Evolutionary conservation across 64 coral and sea anemone genomes (phyloP), one percentile per base, ranked within the genome.

Genomic region (Dendrophyllia cribrosa): DNA sequence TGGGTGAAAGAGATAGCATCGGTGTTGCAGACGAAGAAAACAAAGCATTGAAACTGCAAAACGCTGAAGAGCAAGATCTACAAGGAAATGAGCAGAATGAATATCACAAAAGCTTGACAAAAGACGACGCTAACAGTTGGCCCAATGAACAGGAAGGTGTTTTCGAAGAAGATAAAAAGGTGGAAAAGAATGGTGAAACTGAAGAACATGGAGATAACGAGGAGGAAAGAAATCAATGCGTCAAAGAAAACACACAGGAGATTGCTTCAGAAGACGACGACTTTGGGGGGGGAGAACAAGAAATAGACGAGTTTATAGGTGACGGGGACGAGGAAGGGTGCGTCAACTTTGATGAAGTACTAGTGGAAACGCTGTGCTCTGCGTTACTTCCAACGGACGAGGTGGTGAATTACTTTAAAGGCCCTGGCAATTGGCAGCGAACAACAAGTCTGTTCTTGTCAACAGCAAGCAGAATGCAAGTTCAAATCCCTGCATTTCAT

Each of bases 381-480:
- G 86, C 95, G 7, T 77, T 97, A 67, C 51, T 97, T 46, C 95
- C 95, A 71, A 94, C 92, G 3, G 44, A 82, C n/a, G 66, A 59
- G 17, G 46, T 49, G 43, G 59, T 97, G 43, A 23, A 66, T 6
- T 11, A 19, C 11, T 75, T 82, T 45, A 69, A 89, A 7, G 88
- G 88, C 47, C 64, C 79, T 16, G 45, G 22, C 6, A 22, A 20
- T 7, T 97, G 95, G 95, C 64, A 79, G 47, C 78, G 76, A 22
- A 78, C 58, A 83, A 47, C 84, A 46, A 97, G 60, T 73, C 82
- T 59, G 1, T 73, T 97, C 21, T 44, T 97, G 21, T 88, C 95
- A 25, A 86, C 89, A 19, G 92, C 74, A 20, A 94, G 66, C 7
- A 90, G 90, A 59, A 82, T 88, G 53, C 66, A 58, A 51, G 47